A percentile compares a stretch with the other conserved stretches of the same genome.
These are phyloP conservation scores for Platygyra sinensis DNA, from an alignment of 64 coral and sea anemone species.

Conservation along the genomic window DNA sequence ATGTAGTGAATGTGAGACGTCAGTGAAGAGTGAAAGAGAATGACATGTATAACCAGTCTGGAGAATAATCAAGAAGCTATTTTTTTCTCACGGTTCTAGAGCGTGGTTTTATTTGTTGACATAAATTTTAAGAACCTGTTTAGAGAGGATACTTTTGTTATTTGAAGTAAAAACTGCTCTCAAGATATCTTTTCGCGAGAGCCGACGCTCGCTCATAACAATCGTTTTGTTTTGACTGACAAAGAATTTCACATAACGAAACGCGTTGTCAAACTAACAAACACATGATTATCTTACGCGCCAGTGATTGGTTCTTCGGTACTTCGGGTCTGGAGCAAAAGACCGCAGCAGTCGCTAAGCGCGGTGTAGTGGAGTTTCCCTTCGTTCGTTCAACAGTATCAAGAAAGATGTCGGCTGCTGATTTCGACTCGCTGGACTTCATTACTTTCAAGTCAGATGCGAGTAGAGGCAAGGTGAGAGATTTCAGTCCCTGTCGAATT, in stretches of 20 bases:
- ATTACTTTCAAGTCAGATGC: slow-evolving; percentile 48
- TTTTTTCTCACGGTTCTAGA: neutral
- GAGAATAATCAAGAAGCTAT: too few species aligned
- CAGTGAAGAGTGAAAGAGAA: too few species aligned
- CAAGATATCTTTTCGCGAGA: too few species aligned
- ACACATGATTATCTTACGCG: slow-evolving; percentile 55
- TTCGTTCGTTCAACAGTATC: neutral
- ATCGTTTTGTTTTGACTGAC: slow-evolving; percentile 18
- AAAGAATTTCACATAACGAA: slow-evolving; percentile 23
- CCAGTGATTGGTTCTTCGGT: slow-evolving; percentile 16
- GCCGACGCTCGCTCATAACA: neutral
- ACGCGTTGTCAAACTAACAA: slow-evolving; percentile 58
- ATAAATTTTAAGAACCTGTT: neutral
- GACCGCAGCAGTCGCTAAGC: neutral
- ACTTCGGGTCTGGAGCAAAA: slow-evolving; percentile 9
- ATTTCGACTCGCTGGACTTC: slow-evolving; percentile 56
- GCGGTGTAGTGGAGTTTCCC: neutral
- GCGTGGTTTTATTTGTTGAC: slow-evolving; percentile 2
- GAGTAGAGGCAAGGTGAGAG: slow-evolving; percentile 49
- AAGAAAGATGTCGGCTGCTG: slow-evolving; percentile 4
- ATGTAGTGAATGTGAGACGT: neutral
- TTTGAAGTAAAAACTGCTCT: neutral
- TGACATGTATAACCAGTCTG: too few species aligned
- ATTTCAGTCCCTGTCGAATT: neutral
- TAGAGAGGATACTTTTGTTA: neutral